Conservation (phyloP, 2,888 invertebrate species). For the Eueremaeus valkanovi region DNA sequence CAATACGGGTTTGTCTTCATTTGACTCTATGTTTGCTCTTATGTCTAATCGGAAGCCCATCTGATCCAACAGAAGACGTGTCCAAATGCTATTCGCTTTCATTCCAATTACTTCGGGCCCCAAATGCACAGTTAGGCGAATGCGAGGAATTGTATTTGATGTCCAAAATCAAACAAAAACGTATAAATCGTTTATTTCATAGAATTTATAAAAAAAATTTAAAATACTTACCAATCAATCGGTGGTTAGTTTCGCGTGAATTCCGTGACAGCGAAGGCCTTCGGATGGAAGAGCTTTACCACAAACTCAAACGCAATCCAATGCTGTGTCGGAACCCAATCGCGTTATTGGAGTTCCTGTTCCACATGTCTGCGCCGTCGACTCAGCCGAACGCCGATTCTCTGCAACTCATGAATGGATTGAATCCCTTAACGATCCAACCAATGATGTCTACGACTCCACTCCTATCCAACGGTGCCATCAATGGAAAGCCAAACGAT, state of each 20-base stretch:
- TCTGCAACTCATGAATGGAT: conserved; percentile 2
- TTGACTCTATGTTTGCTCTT: not conserved
- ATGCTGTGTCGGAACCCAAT: conserved; percentile 35
- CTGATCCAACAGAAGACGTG: conserved; percentile 24
- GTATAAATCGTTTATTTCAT: too few relatives aligned
- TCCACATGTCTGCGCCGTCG: conserved; percentile 44
- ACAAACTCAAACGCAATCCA: conserved; percentile 54
- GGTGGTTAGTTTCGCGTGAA: conserved; percentile 51
- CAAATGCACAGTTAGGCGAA: conserved; percentile 44
- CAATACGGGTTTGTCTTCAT: not conserved
- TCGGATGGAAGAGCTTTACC: conserved; percentile 53
- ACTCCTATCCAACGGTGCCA: not conserved
- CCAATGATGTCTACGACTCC: not conserved
- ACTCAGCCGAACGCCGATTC: not conserved
- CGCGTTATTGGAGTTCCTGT: conserved; percentile 55
- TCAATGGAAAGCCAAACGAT: conserved; percentile 34
- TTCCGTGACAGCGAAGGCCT: conserved; percentile 53
- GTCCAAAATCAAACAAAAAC: conserved; percentile 52
- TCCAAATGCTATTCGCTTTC: conserved; percentile 19
- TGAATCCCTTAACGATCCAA: conserved; percentile 3
- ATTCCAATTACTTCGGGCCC: conserved; percentile 13
- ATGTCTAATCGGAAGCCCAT: not conserved
- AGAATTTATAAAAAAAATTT: too few relatives aligned
- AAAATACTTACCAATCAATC: too few relatives aligned
- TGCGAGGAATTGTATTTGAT: conserved; percentile 52